Base-by-base conservation (phyloP, 1,140 invertebrate genomes). In the Cydia splendana region DNA sequence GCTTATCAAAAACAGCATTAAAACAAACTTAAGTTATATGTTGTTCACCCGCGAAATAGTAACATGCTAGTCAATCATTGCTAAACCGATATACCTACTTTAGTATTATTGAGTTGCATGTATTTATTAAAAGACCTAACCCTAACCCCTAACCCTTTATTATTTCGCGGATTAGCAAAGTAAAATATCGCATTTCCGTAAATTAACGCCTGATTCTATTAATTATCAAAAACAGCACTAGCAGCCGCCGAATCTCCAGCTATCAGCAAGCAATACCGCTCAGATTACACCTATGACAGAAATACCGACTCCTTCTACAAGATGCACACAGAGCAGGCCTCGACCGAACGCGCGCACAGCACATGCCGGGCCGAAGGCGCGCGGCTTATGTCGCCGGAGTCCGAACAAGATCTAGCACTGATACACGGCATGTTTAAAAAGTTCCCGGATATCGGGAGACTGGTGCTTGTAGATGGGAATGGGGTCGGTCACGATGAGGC, bases 381-480 rank as follows among this genome's bases (percentile, higher is more conserved):
- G 2, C 87, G 91, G 20, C 81, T 93, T 2, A 82, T 87, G 13
- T 79, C 91, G 2, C 20, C 57, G 0, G 24, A 15, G 0, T 80
- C 79, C 7, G 65, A 82, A 7, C 18, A 78, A 0, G 87, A 90
- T 62, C 71, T 87, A n/a, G 67, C 74, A 1, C 81, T 86, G 67
- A 75, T 82, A 0, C 87, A 90, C 15, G 82, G 76, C 2, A 84
- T 88, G 86, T 76, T 88, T 3, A 90, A 90, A 76, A 74, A 80
- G n/a, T 90, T 80, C 30, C 87, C 87, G 7, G 87, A 90, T 9
- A 76, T 90, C 1, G 82, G 77, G 0, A 53, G 86, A 12, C 80
- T 78, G 12, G 87, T 79, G 15, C 85, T 83, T 82, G 80, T 88
- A 0, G 81, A 30, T 0, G 28, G 78, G 10, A 87, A 88, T 65